phyloP scores from a whole-genome alignment of 2,113 vertebrate species.

The Pionites leucogaster region DNA sequence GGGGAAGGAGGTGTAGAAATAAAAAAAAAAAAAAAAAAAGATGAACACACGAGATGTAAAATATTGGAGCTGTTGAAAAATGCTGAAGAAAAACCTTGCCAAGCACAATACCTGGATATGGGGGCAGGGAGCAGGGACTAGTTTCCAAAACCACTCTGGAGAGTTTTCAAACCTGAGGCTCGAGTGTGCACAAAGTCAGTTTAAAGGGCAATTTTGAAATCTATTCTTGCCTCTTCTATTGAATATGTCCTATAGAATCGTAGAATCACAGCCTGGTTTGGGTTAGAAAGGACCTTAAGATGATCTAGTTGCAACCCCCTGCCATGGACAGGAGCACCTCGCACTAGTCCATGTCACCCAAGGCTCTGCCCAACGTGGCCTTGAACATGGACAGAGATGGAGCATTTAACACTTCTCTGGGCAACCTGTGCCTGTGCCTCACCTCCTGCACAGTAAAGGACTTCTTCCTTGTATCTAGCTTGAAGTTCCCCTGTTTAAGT shows the following conservation, averaged over 20 bases:
- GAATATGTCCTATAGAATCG: neutral
- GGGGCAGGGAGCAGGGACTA: neutral
- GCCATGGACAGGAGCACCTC: neutral
- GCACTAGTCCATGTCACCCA: neutral
- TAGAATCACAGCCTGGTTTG: neutral
- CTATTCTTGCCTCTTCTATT: neutral
- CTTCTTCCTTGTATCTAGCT: neutral
- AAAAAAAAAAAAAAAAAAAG: neutral
- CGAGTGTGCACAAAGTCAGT: neutral
- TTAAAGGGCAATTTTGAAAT: neutral
- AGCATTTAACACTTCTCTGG: neutral
- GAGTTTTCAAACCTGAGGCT: neutral
- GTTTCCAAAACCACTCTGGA: neutral
- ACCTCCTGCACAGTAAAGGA: neutral
- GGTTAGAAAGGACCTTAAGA: neutral
- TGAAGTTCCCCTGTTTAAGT: neutral
- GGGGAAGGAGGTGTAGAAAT: neutral
- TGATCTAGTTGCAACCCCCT: neutral
- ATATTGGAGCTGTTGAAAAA: neutral
- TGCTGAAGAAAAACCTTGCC: constrained; percentile 15
- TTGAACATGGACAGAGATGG: neutral
- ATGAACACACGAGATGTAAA: neutral
- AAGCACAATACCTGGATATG: constrained; percentile 16
- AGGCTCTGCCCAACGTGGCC: neutral
- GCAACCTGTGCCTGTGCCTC: neutral